Conservation (phyloP, 92 coral and sea anemone species). For the Phymanthus crucifer region DNA sequence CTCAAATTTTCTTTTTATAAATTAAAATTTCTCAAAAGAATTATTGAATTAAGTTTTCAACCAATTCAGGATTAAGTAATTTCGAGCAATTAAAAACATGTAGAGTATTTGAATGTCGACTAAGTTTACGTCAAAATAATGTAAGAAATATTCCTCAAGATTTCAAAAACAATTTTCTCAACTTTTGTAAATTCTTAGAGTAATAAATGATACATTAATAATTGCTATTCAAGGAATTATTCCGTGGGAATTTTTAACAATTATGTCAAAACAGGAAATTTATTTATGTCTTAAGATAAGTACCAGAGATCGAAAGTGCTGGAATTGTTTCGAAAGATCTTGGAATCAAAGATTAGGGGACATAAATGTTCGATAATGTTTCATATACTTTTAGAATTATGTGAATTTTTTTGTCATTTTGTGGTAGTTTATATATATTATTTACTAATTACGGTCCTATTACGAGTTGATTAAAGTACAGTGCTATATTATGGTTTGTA, state of each 20-base stretch:
- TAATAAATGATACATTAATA: neutral
- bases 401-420: neutral
- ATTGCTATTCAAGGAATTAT: neutral
- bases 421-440: neutral
- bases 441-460: slow-evolving; percentile 1
- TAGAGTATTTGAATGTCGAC: neutral
- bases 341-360: neutral
- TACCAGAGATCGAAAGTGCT: neutral
- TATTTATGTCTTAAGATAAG: neutral
- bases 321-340: neutral
- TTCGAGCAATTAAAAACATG: too few species aligned
- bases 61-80: too few species aligned
- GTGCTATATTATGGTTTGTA: neutral
- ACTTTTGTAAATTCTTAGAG: slow-evolving; percentile 4
- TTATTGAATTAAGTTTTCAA: too few species aligned
- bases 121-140: neutral
- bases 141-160: neutral
- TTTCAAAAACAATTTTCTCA: neutral
- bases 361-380: neutral
- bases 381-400: neutral
- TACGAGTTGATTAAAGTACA: neutral
- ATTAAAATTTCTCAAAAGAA: too few species aligned
- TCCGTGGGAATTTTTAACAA: slow-evolving; percentile 16
- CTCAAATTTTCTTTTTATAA: too few species aligned
- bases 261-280: neutral